Conservation (phyloP, 2,797 vertebrate species). For the Melanotaenia maccullochi region DNA sequence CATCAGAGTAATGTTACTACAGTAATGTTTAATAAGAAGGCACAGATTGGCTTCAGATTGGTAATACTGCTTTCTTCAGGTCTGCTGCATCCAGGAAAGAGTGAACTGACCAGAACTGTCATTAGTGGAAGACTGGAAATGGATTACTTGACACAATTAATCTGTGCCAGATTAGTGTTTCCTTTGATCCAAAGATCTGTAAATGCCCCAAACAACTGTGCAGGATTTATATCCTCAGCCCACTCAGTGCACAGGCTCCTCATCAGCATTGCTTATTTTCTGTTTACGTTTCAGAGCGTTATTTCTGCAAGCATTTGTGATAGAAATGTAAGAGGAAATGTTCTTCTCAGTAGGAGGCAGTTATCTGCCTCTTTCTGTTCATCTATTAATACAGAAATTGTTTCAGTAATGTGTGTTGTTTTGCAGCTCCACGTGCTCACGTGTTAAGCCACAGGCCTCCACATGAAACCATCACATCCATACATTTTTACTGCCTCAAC, state of each 20-base stretch:
- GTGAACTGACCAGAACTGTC: constrained; percentile 10
- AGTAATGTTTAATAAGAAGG: not conserved
- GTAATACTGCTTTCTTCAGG: not conserved
- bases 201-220: constrained; percentile 38
- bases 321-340: constrained; percentile 6
- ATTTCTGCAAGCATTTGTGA: constrained; percentile 15
- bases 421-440: constrained; percentile 60
- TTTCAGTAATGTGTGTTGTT: constrained; percentile 49
- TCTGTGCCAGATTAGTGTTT: constrained; percentile 22
- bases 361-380: not conserved
- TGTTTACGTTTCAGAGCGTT: constrained; percentile 40
- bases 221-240: constrained; percentile 24
- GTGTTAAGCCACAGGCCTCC: constrained; percentile 51
- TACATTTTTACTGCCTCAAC: constrained; percentile 45
- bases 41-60: constrained; percentile 4
- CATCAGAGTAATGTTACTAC: not conserved
- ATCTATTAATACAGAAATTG: constrained; percentile 2
- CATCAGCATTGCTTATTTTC: constrained; percentile 20
- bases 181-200: constrained; percentile 35
- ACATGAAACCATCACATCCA: constrained; percentile 50
- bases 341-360: constrained; percentile 1
- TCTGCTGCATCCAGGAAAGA: not conserved
- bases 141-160: constrained; percentile 21
- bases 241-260: constrained; percentile 26
- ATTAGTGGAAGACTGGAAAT: constrained; percentile 8